Evolutionary conservation across 2,888 invertebrate species (phyloP), one percentile per base, ranked within the genome.

Genomic region (Drosophila subquinaria): DNA sequence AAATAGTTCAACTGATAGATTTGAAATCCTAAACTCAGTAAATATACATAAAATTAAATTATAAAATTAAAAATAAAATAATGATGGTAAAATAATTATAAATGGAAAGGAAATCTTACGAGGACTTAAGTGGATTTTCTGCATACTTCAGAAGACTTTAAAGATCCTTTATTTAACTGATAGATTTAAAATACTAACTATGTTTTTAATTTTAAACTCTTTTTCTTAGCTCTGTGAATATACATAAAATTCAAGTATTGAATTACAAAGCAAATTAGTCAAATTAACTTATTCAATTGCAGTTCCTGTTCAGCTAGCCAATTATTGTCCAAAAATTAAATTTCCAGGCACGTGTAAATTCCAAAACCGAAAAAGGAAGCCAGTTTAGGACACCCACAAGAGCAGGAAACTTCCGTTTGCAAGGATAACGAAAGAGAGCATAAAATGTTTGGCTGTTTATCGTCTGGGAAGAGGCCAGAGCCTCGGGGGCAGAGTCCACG

Each of bases 361-460:
- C 9, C n/a, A 11, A 43, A 61, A 6, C 9, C 8, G 17, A 23
- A 55, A 55, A 33, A 51, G 66, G 47, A 66, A 13, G 23, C 38
- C 47, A 60, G 43, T 40, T 43, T 51, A 40, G 1, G 42, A 42
- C 20, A 38, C 23, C 53, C 56, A 43, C 53, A 60, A 56, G 52
- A 45, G 38, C 35, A 35, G 51, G 43, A 27, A 57, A 72, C 69
- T 78, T 83, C 72, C 81, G 53, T 61, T 80, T 35, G 52, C 62
- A 61, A 50, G 59, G 60, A 64, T 33, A 66, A 59, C 23, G 23
- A 13, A 65, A 11, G 48, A 60, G 17, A 43, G 45, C 35, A 60
- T 48, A 2, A 57, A 67, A 52, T 47, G 50, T 40, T 23, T 45
- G 11, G 15, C 48, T 61, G 51, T 33, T 64, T 78, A 77, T 74